Base-by-base conservation (phyloP, 1,140 invertebrate species). In the Drosophila ohnishii region DNA sequence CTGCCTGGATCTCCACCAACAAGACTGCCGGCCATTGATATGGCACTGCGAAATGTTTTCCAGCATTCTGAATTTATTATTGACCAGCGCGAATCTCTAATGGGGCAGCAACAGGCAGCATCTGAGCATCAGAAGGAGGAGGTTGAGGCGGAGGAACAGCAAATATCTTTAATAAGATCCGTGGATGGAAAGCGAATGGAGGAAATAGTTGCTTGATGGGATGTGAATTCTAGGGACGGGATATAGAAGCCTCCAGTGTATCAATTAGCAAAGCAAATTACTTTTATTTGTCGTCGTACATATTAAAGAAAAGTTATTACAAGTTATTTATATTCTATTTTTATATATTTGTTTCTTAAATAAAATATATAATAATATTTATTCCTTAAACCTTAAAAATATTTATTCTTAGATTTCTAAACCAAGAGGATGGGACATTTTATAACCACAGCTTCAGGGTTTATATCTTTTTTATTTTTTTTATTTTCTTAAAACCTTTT, bases 51-150 rank as follows among this genome's bases (percentile, higher is more conserved):
- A 75, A 72, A 79, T 85, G 78, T 85, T 87, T 73, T 73, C 34
- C 75, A 78, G 76, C 75, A 78, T 78, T 78, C 69, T 78, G 76
- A 78, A 78, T 78, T 78, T 78, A 78, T 78, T 78, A 78, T 78
- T 51, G 75, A 53, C 59, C 65, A 55, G 66, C 55, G 59, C 75
- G 75, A 78, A 76, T 75, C 51, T 58, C 74, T 67, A 76, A 76
- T 76, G 73, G 62, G 72, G 59, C 32, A 40, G 51, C 42, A 30
- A 39, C 25, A 50, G 47, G 34, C 25, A 28, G 25, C 25, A 28
- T 28, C 25, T 5, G 11, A 8, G 16, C 50, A 5, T 11, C 50
- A 14, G 2, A 16, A 5, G 48, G 3, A 8, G 19, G 13, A 55
- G 32, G 3, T 5, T 28, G 25, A 3, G 16, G 10, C 53, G 40